Percentiles rank a stretch among this genome's conserved stretches.
Conservation (phyloP, 2,113 vertebrate species). For the Pelecanus crispus region DNA sequence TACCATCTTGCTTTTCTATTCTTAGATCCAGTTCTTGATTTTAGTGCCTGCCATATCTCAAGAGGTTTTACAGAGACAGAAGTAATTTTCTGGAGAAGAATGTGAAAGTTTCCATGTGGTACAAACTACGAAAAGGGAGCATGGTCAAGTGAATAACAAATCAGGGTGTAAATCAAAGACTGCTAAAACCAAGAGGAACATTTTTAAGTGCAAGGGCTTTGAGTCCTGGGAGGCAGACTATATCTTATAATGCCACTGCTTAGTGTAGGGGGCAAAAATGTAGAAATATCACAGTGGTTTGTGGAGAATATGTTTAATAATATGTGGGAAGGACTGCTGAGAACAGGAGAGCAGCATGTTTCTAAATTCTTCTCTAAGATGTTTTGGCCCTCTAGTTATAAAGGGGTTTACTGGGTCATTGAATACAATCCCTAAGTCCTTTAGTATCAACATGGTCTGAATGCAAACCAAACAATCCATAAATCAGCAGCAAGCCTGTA, state of each 20-base stretch:
- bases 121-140: background rate
- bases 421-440: background rate
- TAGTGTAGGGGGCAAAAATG: background rate
- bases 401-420: background rate
- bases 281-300: background rate
- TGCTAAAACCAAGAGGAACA: background rate
- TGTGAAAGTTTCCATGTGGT: background rate
- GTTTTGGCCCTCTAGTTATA: background rate
- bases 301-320: background rate
- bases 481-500: background rate
- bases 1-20: slow-evolving; percentile 43
- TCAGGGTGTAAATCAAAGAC: background rate
- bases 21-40: slow-evolving; percentile 23
- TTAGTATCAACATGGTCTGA: background rate
- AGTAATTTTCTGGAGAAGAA: slow-evolving; percentile 43
- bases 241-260: background rate
- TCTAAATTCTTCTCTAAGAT: background rate
- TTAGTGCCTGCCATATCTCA: slow-evolving; percentile 41
- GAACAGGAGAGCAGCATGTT: background rate
- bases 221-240: background rate
- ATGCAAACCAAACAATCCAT: background rate
- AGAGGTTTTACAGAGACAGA: slow-evolving; percentile 21
- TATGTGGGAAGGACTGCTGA: background rate
- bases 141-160: slow-evolving; percentile 4
- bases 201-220: background rate